A percentile compares a stretch with the other conserved stretches of the same genome.
phyloP scores from a whole-genome alignment of 2,113 vertebrate species.

The Alces alces region DNA sequence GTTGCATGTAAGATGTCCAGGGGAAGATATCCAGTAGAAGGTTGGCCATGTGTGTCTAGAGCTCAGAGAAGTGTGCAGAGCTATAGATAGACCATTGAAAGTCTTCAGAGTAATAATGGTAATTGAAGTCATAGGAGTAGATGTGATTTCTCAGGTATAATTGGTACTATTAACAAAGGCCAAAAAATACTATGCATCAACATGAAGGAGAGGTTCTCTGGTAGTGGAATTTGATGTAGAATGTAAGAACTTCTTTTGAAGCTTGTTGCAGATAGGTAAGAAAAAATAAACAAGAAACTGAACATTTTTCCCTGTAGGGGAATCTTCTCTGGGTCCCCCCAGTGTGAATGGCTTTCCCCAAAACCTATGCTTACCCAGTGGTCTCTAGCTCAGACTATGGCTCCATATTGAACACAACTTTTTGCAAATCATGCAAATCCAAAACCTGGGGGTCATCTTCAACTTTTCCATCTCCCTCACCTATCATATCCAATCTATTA shows the following conservation, averaged over 20 bases:
- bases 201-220: neutral
- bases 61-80: neutral
- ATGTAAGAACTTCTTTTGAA: neutral
- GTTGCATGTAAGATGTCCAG: neutral
- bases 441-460: neutral
- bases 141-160: neutral
- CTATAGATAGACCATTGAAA: neutral
- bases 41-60: neutral
- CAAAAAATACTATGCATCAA: neutral
- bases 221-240: neutral
- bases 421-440: neutral
- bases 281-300: neutral
- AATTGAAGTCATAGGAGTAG: neutral
- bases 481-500: neutral
- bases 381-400: neutral
- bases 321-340: neutral
- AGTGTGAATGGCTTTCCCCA: neutral
- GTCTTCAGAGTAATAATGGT: neutral
- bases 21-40: neutral
- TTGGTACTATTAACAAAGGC: neutral
- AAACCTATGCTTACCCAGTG: neutral
- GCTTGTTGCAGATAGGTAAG: neutral
- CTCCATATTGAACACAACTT: neutral
- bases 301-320: neutral
- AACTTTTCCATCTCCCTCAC: neutral